A percentile compares a stretch with the other conserved stretches of the same genome.
phyloP scores from a whole-genome alignment of 1,140 invertebrate species.

The Stenopsyche tienmushanensis region DNA sequence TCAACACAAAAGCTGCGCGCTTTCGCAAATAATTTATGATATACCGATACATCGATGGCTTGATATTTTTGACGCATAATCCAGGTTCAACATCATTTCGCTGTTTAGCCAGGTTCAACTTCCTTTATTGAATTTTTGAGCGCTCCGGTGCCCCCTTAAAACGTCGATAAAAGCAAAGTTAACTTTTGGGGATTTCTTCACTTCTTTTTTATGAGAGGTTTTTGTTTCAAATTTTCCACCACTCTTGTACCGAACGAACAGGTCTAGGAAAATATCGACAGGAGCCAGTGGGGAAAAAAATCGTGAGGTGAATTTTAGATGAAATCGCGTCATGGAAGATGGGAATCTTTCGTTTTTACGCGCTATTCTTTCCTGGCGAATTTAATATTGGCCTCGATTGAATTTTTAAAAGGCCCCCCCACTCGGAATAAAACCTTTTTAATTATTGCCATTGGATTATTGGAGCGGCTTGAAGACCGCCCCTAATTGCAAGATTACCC shows the following conservation, averaged over 20 bases:
- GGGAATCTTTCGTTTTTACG: neutral
- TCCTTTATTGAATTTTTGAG: slow-evolving; percentile 14
- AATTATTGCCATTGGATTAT: neutral
- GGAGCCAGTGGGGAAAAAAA: neutral
- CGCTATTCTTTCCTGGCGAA: neutral
- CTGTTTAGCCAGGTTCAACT: no score
- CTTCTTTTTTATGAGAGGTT: neutral
- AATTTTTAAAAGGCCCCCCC: neutral
- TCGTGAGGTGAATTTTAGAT: neutral
- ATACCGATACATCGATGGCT: no score
- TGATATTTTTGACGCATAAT: neutral
- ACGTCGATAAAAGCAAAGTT: slow-evolving; percentile 23
- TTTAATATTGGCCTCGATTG: neutral
- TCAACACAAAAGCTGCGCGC: no score
- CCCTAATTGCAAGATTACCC: no score
- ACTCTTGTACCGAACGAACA: no score
- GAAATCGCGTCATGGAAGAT: neutral
- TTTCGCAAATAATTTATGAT: no score
- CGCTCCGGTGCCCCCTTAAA: neutral
- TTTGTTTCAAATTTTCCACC: neutral
- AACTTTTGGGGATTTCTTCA: no score
- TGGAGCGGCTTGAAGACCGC: neutral
- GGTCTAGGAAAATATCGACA: neutral
- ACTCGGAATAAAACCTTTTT: neutral
- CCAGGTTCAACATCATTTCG: no score